These are phyloP conservation scores for Dolichoris vasculosae DNA, from an alignment of 1,140 invertebrate genomes.

Conservation along the genomic window DNA sequence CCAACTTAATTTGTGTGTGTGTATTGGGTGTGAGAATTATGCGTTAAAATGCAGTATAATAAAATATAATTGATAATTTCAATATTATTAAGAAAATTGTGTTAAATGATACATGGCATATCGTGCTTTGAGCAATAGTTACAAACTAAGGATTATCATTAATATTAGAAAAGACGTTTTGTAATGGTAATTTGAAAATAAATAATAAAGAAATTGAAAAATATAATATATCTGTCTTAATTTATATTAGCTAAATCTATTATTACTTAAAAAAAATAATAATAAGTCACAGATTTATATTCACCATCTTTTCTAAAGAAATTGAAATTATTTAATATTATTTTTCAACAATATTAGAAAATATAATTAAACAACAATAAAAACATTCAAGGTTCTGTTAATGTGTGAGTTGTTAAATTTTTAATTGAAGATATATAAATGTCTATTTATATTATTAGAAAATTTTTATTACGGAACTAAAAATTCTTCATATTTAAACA, in stretches of 20 bases:
- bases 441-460: not conserved
- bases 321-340: not conserved
- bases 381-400: not conserved
- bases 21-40: too few species aligned
- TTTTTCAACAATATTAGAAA: not conserved
- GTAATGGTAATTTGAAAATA: not conserved
- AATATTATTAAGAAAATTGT: conserved; percentile 1
- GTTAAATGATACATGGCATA: not conserved
- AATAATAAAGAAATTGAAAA: not conserved
- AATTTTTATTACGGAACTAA: not conserved
- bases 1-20: not conserved
- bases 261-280: not conserved
- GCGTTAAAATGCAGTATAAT: not conserved
- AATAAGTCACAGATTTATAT: not conserved
- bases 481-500: not conserved
- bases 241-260: not conserved
- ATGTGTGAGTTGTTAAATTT: not conserved
- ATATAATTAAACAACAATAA: not conserved
- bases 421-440: not conserved
- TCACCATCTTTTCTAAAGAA: not conserved
- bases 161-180: not conserved
- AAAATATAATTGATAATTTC: not conserved
- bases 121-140: conserved; percentile 23
- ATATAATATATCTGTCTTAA: not conserved
- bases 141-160: not conserved